phyloP scores from a whole-genome alignment of 2,888 invertebrate species.

The Nasonovia ribisnigri region DNA sequence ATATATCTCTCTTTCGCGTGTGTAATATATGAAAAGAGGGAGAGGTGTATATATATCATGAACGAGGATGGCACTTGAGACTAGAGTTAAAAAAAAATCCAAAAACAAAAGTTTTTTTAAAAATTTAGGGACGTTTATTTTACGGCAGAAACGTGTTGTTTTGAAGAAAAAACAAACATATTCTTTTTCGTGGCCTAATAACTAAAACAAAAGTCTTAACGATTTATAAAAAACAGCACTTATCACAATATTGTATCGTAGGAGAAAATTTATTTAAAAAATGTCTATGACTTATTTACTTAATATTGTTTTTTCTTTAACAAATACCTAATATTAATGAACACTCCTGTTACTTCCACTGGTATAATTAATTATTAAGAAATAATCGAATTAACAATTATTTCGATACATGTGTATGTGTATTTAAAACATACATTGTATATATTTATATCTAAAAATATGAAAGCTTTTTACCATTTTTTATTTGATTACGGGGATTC shows the following conservation, averaged over 20 bases:
- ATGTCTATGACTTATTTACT: slow-evolving; percentile 46
- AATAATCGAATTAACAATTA: slow-evolving; percentile 49
- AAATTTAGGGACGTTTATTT: slow-evolving; percentile 50
- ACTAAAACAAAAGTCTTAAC: slow-evolving; percentile 62
- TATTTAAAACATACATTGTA: neutral
- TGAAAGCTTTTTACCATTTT: slow-evolving; percentile 52
- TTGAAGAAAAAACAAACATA: slow-evolving; percentile 37
- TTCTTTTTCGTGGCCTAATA: slow-evolving; percentile 37
- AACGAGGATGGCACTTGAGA: slow-evolving; percentile 62
- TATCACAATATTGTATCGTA: slow-evolving; percentile 63
- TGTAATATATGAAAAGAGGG: neutral
- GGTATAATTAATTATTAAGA: slow-evolving; percentile 60
- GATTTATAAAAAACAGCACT: slow-evolving; percentile 54
- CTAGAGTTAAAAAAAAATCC: slow-evolving; percentile 60
- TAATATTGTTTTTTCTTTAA: slow-evolving; percentile 35
- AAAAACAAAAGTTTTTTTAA: neutral
- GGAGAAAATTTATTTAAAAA: slow-evolving; percentile 58
- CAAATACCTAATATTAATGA: slow-evolving; percentile 61
- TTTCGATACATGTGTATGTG: neutral
- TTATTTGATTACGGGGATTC: neutral
- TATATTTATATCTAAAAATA: slow-evolving; percentile 32
- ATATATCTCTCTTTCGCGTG: slow-evolving; percentile 31
- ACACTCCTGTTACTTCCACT: slow-evolving; percentile 65
- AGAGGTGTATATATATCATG: neutral
- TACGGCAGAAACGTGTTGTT: slow-evolving; percentile 61